Evolutionary conservation across 2,888 invertebrate genomes (phyloP).

Genomic region (Meandrusa payeni): DNA sequence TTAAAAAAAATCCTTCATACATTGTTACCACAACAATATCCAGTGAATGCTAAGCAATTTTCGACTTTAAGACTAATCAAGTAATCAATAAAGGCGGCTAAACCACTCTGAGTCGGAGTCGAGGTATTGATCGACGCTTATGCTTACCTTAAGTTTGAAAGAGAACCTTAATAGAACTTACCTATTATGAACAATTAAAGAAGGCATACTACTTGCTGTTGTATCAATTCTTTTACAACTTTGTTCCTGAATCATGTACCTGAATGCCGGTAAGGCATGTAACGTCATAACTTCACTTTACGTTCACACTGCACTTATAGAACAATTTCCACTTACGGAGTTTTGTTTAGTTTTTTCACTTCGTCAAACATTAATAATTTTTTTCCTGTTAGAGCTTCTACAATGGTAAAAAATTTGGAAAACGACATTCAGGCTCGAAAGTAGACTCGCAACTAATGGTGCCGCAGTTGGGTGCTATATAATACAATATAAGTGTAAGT

Average conservation of each 20-base stretch:
- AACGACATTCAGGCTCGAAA: conserved; percentile 69
- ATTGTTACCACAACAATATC: no score
- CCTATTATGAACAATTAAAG: conserved; percentile 84
- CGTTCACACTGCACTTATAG: conserved; percentile 52
- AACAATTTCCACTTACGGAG: conserved; percentile 48
- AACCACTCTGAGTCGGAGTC: conserved; percentile 44
- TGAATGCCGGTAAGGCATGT: conserved; percentile 71
- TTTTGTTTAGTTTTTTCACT: conserved; percentile 52
- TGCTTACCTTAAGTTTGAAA: conserved; percentile 31
- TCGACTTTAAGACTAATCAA: no score
- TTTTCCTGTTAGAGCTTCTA: conserved; percentile 42
- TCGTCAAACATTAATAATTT: conserved; percentile 46
- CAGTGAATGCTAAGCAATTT: no score
- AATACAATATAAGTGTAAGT: conserved; percentile 37
- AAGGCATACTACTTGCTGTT: conserved; percentile 78
- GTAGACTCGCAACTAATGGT: conserved; percentile 49
- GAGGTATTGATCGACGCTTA: conserved; percentile 32
- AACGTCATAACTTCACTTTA: conserved; percentile 79
- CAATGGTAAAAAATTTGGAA: conserved; percentile 38
- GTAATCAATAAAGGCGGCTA: conserved; percentile 49
- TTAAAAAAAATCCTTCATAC: no score
- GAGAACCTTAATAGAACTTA: conserved; percentile 62
- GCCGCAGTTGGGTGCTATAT: conserved; percentile 49
- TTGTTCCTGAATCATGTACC: conserved; percentile 71
- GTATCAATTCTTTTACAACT: conserved; percentile 70